phyloP scores from a whole-genome alignment of 1,140 invertebrate genomes.

The Atta texana region DNA sequence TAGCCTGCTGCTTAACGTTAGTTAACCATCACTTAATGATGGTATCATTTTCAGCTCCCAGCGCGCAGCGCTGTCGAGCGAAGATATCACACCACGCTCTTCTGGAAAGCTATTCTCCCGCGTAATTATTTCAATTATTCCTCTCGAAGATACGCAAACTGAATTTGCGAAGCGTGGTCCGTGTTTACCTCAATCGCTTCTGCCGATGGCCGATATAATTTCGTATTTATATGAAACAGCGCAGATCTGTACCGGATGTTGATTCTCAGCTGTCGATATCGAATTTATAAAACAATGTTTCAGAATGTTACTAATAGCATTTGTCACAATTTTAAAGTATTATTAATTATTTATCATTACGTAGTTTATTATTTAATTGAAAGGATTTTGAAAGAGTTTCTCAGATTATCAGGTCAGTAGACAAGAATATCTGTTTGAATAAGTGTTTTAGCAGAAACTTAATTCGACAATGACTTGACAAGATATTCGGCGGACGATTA shows the following conservation, averaged over 20 bases:
- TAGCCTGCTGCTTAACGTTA: conserved; percentile 31
- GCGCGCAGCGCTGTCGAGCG: conserved; percentile 42
- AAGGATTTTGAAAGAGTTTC: not conserved
- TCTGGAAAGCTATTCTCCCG: not conserved
- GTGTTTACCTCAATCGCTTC: not conserved
- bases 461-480: not conserved
- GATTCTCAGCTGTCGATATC: not conserved
- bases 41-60: conserved; percentile 41
- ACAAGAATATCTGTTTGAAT: not conserved
- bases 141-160: conserved; percentile 19
- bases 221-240: conserved; percentile 27
- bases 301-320: not conserved
- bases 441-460: not conserved
- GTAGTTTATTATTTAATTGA: not conserved
- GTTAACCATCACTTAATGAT: conserved; percentile 46
- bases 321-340: not conserved
- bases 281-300: not conserved
- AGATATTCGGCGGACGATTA: conserved; percentile 17
- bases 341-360: not conserved
- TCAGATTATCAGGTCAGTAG: conserved; percentile 6
- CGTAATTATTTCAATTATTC: conserved; percentile 45
- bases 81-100: not conserved
- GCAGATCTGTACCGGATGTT: conserved; percentile 14
- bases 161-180: conserved; percentile 16
- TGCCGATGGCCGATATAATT: conserved; percentile 22